Percentiles rank a stretch among this genome's conserved stretches.
phyloP scores from a whole-genome alignment of 2,113 vertebrate species.

The Megaceryle torquata region DNA sequence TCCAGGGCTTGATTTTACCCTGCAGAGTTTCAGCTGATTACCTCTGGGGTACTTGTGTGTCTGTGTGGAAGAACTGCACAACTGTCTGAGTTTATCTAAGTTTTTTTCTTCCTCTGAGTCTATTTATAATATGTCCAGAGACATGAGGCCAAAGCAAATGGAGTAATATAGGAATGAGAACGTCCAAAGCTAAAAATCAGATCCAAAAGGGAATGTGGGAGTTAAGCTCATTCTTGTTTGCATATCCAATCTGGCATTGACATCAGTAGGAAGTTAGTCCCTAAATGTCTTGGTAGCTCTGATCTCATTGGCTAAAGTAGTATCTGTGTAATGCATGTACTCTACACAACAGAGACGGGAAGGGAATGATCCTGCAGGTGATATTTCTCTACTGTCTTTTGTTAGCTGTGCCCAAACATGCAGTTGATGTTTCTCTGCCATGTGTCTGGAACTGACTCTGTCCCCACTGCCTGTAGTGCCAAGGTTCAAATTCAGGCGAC shows the following conservation, averaged over 20 bases:
- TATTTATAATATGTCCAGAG: not conserved
- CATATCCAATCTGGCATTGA: not conserved
- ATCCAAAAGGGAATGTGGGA: not conserved
- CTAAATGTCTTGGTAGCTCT: not conserved
- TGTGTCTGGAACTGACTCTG: fast-evolving
- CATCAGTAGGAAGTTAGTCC: not conserved
- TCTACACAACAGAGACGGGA: not conserved
- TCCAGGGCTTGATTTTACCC: not conserved
- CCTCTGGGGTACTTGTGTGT: not conserved
- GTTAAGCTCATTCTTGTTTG: not conserved
- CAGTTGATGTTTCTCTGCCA: not conserved
- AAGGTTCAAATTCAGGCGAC: not conserved
- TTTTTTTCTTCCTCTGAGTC: not conserved
- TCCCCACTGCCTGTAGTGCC: not conserved
- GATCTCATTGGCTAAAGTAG: not conserved
- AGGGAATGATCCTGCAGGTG: not conserved
- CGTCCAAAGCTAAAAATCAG: not conserved
- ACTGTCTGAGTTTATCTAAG: not conserved
- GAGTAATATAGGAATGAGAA: not conserved
- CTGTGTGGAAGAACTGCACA: not conserved
- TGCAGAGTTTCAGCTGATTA: not conserved
- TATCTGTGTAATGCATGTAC: not conserved
- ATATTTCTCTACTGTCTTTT: not conserved
- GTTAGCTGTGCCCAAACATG: not conserved
- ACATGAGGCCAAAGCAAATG: not conserved